phyloP scores from a whole-genome alignment of 2,113 vertebrate species.

The Psittacula cyanocephala region DNA sequence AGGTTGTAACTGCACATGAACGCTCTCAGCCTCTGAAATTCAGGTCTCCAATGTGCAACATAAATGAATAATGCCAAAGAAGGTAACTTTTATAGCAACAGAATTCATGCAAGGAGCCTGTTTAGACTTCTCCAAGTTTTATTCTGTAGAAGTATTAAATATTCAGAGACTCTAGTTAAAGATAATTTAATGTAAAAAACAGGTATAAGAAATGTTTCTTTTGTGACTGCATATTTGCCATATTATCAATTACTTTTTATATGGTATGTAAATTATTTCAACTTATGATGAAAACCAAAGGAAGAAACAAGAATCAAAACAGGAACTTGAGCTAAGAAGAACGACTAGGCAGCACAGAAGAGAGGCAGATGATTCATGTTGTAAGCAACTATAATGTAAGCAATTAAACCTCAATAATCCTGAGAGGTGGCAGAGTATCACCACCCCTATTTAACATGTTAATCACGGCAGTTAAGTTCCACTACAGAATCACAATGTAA shows the following conservation, averaged over 20 bases:
- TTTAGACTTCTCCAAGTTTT: background rate
- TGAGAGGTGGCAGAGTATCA: background rate
- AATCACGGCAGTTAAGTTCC: background rate
- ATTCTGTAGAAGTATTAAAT: background rate
- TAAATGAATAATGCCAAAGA: background rate
- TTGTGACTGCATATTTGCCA: background rate
- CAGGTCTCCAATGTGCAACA: background rate
- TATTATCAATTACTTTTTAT: background rate
- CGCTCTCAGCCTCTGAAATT: background rate
- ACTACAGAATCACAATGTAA: background rate
- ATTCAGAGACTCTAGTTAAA: background rate
- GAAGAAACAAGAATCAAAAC: background rate
- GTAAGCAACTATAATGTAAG: background rate
- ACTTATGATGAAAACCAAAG: background rate
- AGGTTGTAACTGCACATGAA: background rate
- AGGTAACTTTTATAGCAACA: background rate
- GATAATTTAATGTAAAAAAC: background rate
- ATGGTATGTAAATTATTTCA: background rate
- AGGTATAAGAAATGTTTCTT: background rate
- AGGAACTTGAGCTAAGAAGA: background rate
- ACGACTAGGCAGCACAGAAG: background rate
- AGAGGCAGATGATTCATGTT: background rate
- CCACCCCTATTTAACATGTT: background rate
- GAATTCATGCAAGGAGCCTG: background rate
- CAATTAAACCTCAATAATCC: background rate